A percentile compares a stretch with the other conserved stretches of the same genome.
Evolutionary conservation across 2,797 vertebrate genomes (phyloP).

Genomic region (Clamator glandarius): DNA sequence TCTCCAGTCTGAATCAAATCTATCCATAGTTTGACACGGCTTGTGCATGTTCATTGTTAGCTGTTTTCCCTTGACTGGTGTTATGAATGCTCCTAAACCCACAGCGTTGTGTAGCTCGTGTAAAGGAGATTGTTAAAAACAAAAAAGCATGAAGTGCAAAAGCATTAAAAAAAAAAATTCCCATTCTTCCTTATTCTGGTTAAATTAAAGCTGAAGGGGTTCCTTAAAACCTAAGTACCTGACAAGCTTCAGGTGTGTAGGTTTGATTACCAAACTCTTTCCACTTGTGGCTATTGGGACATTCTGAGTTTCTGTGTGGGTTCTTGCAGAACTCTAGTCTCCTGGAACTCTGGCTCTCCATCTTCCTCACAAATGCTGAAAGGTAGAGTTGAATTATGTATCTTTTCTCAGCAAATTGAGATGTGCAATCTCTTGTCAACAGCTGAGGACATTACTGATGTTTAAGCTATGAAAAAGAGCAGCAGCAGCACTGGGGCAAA

Average conservation of each 20-base stretch:
- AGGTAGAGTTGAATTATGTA: neutral
- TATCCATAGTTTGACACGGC: neutral
- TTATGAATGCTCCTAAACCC: neutral
- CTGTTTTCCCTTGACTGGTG: neutral
- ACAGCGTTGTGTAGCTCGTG: rapidly evolving
- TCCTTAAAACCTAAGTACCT: neutral
- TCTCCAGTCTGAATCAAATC: too few species aligned
- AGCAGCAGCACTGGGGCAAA: neutral
- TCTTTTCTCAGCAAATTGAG: neutral
- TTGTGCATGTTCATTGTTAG: neutral
- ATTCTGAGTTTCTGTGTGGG: neutral
- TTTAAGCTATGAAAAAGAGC: neutral
- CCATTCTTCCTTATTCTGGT: neutral
- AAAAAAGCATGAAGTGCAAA: neutral
- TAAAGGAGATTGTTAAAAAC: neutral
- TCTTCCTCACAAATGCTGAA: neutral
- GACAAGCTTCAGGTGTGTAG: neutral
- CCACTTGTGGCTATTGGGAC: neutral
- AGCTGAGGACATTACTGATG: neutral
- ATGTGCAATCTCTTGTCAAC: neutral
- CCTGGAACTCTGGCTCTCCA: neutral
- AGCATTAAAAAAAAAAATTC: neutral
- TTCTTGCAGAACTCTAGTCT: neutral
- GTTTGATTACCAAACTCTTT: neutral
- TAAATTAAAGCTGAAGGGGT: neutral